Evolutionary conservation across 2,888 invertebrate genomes (phyloP).

Genomic region (Hypsopygia costalis): DNA sequence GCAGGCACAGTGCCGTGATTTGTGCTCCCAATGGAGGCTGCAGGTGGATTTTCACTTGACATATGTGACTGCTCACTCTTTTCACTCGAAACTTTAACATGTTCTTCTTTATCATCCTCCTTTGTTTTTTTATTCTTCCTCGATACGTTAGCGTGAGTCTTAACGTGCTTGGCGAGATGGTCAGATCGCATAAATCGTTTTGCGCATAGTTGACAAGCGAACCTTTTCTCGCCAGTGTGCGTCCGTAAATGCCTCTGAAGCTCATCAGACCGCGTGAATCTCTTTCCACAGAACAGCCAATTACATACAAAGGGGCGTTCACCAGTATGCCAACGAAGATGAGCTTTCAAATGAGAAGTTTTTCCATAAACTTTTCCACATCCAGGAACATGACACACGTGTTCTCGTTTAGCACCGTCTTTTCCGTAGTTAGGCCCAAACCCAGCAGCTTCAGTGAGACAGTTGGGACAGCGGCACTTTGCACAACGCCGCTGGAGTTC

Average conservation of each 20-base stretch:
- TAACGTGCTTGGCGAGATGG: slow-evolving; percentile 95
- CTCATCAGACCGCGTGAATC: slow-evolving; percentile 95
- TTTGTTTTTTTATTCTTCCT: slow-evolving; percentile 70
- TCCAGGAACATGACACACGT: slow-evolving; percentile 92
- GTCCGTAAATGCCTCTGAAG: slow-evolving; percentile 93
- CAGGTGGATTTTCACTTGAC: slow-evolving; percentile 15
- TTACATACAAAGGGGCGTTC: slow-evolving; percentile 95
- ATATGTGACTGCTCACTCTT: slow-evolving; percentile 30
- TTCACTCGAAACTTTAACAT: slow-evolving; percentile 34
- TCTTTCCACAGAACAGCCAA: slow-evolving; percentile 94
- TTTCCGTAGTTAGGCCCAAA: slow-evolving; percentile 87
- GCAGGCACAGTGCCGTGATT: slow-evolving; percentile 57
- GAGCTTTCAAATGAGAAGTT: slow-evolving; percentile 96
- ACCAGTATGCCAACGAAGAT: slow-evolving; percentile 95
- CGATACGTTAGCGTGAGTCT: slow-evolving; percentile 88
- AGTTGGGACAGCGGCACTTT: slow-evolving; percentile 91
- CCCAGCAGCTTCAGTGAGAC: slow-evolving; percentile 88
- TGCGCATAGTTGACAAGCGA: slow-evolving; percentile 91
- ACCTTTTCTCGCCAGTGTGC: slow-evolving; percentile 94
- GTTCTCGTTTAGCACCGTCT: slow-evolving; percentile 88
- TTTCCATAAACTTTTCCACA: slow-evolving; percentile 95
- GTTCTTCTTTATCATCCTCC: slow-evolving; percentile 65
- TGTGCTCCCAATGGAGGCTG: slow-evolving; percentile 43
- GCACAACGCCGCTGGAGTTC: slow-evolving; percentile 86
- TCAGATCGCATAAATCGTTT: slow-evolving; percentile 96